Evolutionary conservation across 2,797 vertebrate genomes (phyloP), one percentile per base, ranked within the genome.

Genomic region (Cyprinodon diabolis): DNA sequence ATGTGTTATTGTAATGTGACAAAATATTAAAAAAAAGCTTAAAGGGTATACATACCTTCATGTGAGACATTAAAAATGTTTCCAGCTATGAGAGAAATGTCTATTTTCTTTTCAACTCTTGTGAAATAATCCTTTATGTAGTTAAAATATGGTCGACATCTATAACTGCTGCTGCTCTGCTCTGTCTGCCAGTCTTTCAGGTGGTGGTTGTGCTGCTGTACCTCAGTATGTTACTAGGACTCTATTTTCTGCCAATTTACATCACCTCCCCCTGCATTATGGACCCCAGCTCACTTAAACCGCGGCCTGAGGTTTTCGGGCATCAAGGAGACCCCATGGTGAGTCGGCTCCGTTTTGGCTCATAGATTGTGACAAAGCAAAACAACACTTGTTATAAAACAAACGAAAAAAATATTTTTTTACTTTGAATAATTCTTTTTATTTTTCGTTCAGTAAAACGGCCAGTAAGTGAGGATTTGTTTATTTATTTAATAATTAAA

Each of bases 261-360:
- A 96, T 99, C 92, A 95, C 95, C 1, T 98, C 97, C 17, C 98
- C 98, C 67, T 99, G 98, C 94, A 96, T 99, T 84, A 98, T 98
- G 97, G 97, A 98, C 79, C 96, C 87, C 78, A 84, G 84, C 71
- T 85, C 91, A 35, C 95, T 99, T 55, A 95, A 92, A 49, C 94
- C 94, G 45, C 96, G 95, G 13, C 98, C 98, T 0, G 86, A 93
- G 65, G 93, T 99, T 80, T 95, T 99, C 0, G 97, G 97, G 52
- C 96, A 97, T 84, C 96, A 95, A 0, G 98, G 98, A 56, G 96
- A 95, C 0, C 97, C 97, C 0, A 98, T 97, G 97, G 98, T 99
- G 91, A 95, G 96, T 93, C 77, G 30, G 56, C 75, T 72, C 54
- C 69, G 14, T 19, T 51, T 48, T 69, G 8, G 43, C 47, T 40